Base-by-base conservation (phyloP, 2,113 vertebrate species). In the Melanerpes formicivorus region DNA sequence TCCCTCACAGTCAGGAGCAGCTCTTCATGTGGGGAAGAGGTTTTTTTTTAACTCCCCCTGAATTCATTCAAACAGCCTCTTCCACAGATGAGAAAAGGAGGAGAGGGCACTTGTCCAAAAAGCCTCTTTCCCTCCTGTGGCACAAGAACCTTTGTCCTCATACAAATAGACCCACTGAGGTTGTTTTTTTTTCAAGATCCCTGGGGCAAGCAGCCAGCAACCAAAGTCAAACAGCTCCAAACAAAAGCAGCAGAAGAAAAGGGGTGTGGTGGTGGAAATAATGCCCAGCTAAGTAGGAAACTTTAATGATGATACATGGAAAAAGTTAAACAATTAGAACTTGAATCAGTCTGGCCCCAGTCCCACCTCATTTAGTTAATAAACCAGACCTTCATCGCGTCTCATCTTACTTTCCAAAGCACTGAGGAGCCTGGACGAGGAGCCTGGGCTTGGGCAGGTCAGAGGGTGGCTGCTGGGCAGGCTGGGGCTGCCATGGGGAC, bases 301-400 rank as follows among this genome's bases (percentile, higher is more conserved):
- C 34, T 78, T 59, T 50, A 87, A 88, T 91, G 81, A 95, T 77
- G 92, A 94, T 87, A 72, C 70, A 93, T 95, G 94, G 95, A 85
- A 94, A 93, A 93, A 88, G 32, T 78, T 60, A 78, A 95, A 95
- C 93, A 84, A 96, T 90, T 92, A 88, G 70, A 72, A 88, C 55
- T 76, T 75, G 42, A 56, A 84, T 90, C 56, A 40, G 3, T 65
- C 71, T 96, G 95, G 90, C 90, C 18, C n/a, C 0, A 1, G 3
- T 69, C 71, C 84, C 84, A 63, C 62, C 80, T 90, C 73, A 23
- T 89, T 73, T 52, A 54, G 79, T 67, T 80, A 79, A 81, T 72
- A 90, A 79, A 72, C 3, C 4, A 59, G n/a, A 1, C 12, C 46
- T 71, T n/a, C 48, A 14, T 37, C 7, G 3, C 0, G 1, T 66